These are phyloP conservation scores for Mormyrops attenuatus DNA, from an alignment of 2,797 vertebrate genomes.

Conservation along the genomic window DNA sequence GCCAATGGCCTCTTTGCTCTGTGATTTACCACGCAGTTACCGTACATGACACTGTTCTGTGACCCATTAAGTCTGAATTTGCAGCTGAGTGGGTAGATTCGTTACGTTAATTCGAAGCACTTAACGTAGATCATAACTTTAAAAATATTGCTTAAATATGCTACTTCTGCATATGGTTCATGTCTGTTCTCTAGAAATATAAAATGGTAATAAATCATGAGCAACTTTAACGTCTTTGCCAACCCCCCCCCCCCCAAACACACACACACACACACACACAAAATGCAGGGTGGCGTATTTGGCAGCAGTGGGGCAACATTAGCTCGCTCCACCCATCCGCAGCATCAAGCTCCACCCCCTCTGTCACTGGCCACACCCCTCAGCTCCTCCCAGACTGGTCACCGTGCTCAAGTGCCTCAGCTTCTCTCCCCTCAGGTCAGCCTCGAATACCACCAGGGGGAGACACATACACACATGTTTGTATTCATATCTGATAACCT, in stretches of 20 bases:
- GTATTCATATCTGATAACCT: neutral
- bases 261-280: neutral
- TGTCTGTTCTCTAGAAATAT: neutral
- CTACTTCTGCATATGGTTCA: neutral
- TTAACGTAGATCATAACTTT: neutral
- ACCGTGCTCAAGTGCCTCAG: constrained; percentile 99
- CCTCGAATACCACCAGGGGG: neutral
- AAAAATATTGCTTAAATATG: neutral
- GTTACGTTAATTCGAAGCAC: neutral
- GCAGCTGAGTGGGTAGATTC: neutral
- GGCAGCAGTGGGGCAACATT: neutral
- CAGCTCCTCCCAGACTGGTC: constrained; percentile 87
- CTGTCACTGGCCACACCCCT: neutral
- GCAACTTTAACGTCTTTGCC: neutral
- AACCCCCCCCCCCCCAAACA: neutral
- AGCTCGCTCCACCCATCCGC: constrained; percentile 45
- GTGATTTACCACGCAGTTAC: neutral
- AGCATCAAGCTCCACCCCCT: constrained; percentile 25
- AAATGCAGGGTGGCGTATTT: neutral
- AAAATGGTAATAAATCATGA: neutral
- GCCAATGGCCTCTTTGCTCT: neutral
- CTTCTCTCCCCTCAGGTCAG: constrained; percentile 99
- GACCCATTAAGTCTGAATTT: neutral
- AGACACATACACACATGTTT: neutral
- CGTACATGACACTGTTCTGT: neutral